phyloP scores from a whole-genome alignment of 2,113 vertebrate genomes.

The Herpetotheres cachinnans region DNA sequence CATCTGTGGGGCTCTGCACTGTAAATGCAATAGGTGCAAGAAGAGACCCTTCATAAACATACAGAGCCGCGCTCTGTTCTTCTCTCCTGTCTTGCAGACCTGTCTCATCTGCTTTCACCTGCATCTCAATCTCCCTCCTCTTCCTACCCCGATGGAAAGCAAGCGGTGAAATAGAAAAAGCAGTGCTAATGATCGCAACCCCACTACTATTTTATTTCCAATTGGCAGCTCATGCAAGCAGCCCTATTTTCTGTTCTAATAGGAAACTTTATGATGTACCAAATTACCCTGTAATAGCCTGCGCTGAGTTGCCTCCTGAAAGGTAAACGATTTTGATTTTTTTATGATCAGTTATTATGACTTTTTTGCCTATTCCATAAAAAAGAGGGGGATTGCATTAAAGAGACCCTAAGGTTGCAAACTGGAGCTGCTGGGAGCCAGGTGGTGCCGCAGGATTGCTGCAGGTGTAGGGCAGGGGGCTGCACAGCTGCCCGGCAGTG shows the following conservation, averaged over 20 bases:
- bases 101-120: background rate
- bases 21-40: background rate
- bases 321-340: conserved; percentile 53
- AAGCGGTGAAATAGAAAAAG: conserved; percentile 7
- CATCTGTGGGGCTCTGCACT: background rate
- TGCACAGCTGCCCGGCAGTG: background rate
- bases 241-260: conserved; percentile 53
- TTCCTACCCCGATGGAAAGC: background rate
- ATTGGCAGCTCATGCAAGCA: conserved; percentile 53
- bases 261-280: conserved; percentile 56
- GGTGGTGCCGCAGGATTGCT: background rate
- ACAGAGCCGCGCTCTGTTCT: background rate
- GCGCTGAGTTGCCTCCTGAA: conserved; percentile 38
- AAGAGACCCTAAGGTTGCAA: background rate
- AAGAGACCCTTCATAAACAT: background rate
- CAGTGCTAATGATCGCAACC: background rate
- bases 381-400: background rate
- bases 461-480: background rate
- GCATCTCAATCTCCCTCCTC: background rate
- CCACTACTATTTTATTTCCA: conserved; percentile 51
- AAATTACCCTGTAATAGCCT: conserved; percentile 55
- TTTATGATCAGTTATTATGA: conserved; percentile 39
- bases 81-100: background rate
- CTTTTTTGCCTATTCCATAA: conserved; percentile 14
- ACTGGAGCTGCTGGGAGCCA: background rate